A percentile compares a stretch with the other conserved stretches of the same genome.
These are phyloP conservation scores for Folsomia candida DNA, from an alignment of 2,888 invertebrate genomes.

Conservation along the genomic window DNA sequence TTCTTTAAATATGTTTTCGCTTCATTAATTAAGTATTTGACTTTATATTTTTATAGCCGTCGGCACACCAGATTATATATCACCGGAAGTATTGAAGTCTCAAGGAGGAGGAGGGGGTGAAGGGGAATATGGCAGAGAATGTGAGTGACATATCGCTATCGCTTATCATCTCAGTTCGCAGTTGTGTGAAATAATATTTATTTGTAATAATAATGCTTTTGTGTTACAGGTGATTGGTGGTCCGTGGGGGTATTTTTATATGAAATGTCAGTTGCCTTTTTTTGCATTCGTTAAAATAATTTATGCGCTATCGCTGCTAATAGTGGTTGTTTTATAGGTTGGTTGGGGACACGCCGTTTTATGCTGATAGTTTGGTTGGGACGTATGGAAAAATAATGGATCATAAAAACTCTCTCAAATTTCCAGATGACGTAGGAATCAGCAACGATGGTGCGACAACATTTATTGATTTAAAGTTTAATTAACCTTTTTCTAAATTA, in stretches of 20 bases:
- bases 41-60: no score
- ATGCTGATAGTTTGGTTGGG: slow-evolving; percentile 95
- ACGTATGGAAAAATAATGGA: slow-evolving; percentile 99
- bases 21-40: no score
- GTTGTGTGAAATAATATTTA: slow-evolving; percentile 54
- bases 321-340: no score
- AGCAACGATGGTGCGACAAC: slow-evolving; percentile 63
- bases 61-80: slow-evolving; percentile 99
- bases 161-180: no score
- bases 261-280: no score
- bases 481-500: not conserved
- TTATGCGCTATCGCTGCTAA: no score
- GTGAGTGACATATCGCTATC: no score
- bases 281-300: no score
- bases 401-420: slow-evolving; percentile 89
- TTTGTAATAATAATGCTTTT: no score
- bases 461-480: not conserved
- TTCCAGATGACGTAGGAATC: slow-evolving; percentile 89
- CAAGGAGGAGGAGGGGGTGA: slow-evolving; percentile 87
- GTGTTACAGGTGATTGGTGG: no score
- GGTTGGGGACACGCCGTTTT: slow-evolving; percentile 97
- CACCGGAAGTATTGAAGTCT: slow-evolving; percentile 95
- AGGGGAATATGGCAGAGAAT: slow-evolving; percentile 94
- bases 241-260: slow-evolving; percentile 88
- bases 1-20: no score